Percentiles rank a stretch among this genome's conserved stretches.
Evolutionary conservation across 2,797 vertebrate genomes (phyloP).

Genomic region (Meriones psammophilus): DNA sequence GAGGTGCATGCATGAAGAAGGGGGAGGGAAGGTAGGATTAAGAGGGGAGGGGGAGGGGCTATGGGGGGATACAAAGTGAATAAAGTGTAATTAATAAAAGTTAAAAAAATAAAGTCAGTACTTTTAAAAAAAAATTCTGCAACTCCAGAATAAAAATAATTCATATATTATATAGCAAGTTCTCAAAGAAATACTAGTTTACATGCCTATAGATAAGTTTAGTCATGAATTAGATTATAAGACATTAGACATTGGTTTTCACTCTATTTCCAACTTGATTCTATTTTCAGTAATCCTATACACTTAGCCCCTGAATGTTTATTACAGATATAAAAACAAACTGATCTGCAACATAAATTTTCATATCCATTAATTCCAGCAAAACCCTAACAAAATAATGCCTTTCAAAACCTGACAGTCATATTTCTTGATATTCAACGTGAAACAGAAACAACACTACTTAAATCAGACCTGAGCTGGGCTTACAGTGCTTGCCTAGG

Average conservation of each 20-base stretch:
- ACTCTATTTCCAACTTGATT: conserved; percentile 36
- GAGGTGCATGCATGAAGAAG: no score
- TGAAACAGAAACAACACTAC: conserved; percentile 38
- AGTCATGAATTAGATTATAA: conserved; percentile 19
- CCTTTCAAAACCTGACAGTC: not conserved
- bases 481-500: not conserved
- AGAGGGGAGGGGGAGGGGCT: no score
- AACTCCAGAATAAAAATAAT: conserved; percentile 36
- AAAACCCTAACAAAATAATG: conserved; percentile 47
- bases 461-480: not conserved
- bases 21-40: no score
- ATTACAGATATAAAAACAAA: conserved; percentile 20
- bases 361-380: conserved; percentile 3
- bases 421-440: conserved; percentile 59
- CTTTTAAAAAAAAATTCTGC: conserved; percentile 50
- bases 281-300: not conserved
- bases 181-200: conserved; percentile 32
- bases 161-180: not conserved
- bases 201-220: not conserved
- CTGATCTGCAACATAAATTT: conserved; percentile 27
- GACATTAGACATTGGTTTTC: conserved; percentile 29
- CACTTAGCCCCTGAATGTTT: not conserved
- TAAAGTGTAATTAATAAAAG: no score
- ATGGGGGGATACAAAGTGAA: no score
- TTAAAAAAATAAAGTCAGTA: no score